Evolutionary conservation across 2,888 invertebrate species (phyloP).

Genomic region (Xanthia togata): DNA sequence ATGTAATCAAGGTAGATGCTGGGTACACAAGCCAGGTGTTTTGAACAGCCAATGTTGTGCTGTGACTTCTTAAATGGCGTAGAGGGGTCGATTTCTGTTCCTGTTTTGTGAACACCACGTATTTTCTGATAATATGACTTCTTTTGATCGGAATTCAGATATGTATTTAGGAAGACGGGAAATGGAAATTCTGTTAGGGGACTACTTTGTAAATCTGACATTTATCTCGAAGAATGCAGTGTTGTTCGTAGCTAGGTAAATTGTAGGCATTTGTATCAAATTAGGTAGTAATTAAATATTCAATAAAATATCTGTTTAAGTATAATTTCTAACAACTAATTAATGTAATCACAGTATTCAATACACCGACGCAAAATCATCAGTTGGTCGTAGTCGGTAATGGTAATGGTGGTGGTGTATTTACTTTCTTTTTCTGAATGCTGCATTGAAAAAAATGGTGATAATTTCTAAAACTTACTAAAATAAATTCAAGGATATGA

Average conservation of each 20-base stretch:
- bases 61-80: conserved; percentile 40
- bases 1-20: conserved; percentile 48
- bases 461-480: too few species aligned
- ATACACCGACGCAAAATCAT: neutral
- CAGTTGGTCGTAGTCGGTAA: neutral
- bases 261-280: neutral
- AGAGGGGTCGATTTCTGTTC: conserved; percentile 35
- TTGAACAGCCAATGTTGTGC: conserved; percentile 47
- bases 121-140: conserved; percentile 48
- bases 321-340: neutral
- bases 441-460: too few species aligned
- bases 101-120: conserved; percentile 27
- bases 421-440: too few species aligned
- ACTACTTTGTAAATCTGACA: conserved; percentile 10
- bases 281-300: neutral
- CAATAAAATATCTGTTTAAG: neutral
- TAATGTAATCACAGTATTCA: neutral
- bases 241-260: neutral
- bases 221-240: neutral
- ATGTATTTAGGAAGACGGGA: conserved; percentile 33
- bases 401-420: too few species aligned
- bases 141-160: conserved; percentile 41
- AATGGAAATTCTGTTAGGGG: conserved; percentile 15
- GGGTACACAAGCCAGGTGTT: conserved; percentile 47
- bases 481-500: too few species aligned